Base-by-base conservation (phyloP, 2,888 invertebrate genomes). In the Diabrotica balteata region DNA sequence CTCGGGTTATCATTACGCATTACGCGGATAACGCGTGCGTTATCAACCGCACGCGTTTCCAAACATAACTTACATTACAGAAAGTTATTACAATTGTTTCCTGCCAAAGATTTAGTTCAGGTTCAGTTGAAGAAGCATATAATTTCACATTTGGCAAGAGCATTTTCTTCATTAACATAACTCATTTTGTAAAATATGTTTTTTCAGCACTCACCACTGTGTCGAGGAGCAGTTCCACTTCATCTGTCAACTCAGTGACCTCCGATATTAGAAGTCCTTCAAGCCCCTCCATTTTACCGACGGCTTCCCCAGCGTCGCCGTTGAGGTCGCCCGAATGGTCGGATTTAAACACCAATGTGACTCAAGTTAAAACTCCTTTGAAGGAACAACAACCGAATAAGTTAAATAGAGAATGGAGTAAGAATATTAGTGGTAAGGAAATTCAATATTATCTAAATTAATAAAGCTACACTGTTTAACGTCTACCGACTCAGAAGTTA, bases 221-320 rank as follows among this genome's bases (percentile, higher is more conserved):
- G 69, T 90, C 90, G 68, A 86, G 88, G 66, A 90, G 90, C 76
- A 90, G 90, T 76, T 91, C 91, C 6, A 87, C 88, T 7, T 90
- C 90, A 2, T 89, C 88, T 66, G 80, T 89, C 50, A 88, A 87
- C 76, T 88, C 88, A 71, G 81, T 86, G 59, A 83, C 86, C 3
- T 86, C 87, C 9, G 88, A 88, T 72, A 78, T 81, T 46, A 79
- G 81, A 47, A 80, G 78, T n/a, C 80, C 82, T 3, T 77, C 80
- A 8, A 81, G 80, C 73, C 81, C 82, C 7, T 76, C 80, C 3
- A 74, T 79, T 9, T 66, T 79, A 7, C 72, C 83, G 72, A 82
- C 82, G 73, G 83, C 79, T 70, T 80, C 81, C 70, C 86, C 80
- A 83, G 76, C 76, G 6, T 80, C 80, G 9, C 80, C 81, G 0